Evolutionary conservation across 2,113 vertebrate species (phyloP), one percentile per base, ranked within the genome.

Genomic region (Alethe diademata): DNA sequence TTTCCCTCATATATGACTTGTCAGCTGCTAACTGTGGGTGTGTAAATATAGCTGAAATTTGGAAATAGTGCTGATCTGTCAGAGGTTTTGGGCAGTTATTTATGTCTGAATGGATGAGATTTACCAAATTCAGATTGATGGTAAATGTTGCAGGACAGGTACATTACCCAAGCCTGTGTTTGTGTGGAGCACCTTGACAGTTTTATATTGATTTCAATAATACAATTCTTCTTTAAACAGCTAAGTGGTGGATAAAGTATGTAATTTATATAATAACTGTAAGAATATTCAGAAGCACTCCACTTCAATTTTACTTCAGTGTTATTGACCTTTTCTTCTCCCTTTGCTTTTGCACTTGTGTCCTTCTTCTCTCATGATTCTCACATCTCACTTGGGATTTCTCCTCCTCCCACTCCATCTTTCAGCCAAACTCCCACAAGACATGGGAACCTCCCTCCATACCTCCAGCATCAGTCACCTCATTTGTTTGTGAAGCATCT

Each of bases 1-100:
- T 96, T 96, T 96, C 86, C 78, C 25, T 95, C 93, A 40, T 83
- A 88, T 90, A 93, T 88, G 92, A 79, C 82, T 86, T 95, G 94
- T 96, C 94, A 95, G 79, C 90, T 93, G 95, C 60, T 92, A 76
- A 91, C 90, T 73, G 92, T 88, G 85, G 67, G 93, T 73, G 85
- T 90, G 74, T 96, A 93, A 95, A 93, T 97, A 88, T 40, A 94
- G 87, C 81, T 92, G 90, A 92, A 91, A 78, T 86, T 95, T 90
- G 90, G 87, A 88, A 93, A 95, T 87, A 86, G 60, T 86, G 84
- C 50, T 5, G 2, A 76, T 73, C 74, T 93, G 90, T 78, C 78
- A 86, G 92, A 78, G 82, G n/a, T 79, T 90, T 94, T 93, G 64
- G 85, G 74, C 85, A 93, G 67, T 79, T 93, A 58, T 86, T 95